Evolutionary conservation across 2,113 vertebrate genomes (phyloP).

Genomic region (Coryphaenoides rupestris): DNA sequence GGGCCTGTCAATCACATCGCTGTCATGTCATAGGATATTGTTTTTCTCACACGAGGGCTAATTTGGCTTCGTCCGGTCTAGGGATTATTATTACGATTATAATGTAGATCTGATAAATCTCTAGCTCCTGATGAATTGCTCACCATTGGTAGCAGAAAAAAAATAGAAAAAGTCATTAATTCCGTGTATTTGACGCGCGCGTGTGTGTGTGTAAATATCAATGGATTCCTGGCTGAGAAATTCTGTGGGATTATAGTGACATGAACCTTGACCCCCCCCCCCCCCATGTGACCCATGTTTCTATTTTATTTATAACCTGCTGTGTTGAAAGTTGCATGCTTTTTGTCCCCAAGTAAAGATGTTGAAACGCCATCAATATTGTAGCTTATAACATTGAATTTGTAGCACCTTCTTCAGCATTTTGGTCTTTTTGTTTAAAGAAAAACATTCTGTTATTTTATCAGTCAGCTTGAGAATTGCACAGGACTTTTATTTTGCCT

Average conservation of each 20-base stretch:
- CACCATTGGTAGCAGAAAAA: background rate
- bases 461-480: too few relatives aligned
- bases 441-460: too few relatives aligned
- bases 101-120: background rate
- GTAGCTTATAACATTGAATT: slow-evolving; percentile 41
- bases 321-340: slow-evolving; percentile 56
- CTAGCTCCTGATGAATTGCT: background rate
- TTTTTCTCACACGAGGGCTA: slow-evolving; percentile 18
- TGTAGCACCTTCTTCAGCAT: slow-evolving; percentile 32
- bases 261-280: slow-evolving; percentile 33
- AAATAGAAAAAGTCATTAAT: background rate
- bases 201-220: background rate
- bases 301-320: slow-evolving; percentile 47
- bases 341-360: slow-evolving; percentile 42
- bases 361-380: slow-evolving; percentile 42
- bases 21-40: slow-evolving; percentile 12
- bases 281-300: slow-evolving; percentile 16
- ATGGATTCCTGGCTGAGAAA: background rate
- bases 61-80: slow-evolving; percentile 15
- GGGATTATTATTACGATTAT: background rate
- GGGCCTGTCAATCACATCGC: slow-evolving; percentile 45
- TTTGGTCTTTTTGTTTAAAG: too few relatives aligned
- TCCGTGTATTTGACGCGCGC: background rate
- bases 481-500: too few relatives aligned
- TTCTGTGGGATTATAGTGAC: slow-evolving; percentile 1